These are phyloP conservation scores for Brenthis hecate DNA, from an alignment of 2,888 invertebrate genomes.

Conservation along the genomic window DNA sequence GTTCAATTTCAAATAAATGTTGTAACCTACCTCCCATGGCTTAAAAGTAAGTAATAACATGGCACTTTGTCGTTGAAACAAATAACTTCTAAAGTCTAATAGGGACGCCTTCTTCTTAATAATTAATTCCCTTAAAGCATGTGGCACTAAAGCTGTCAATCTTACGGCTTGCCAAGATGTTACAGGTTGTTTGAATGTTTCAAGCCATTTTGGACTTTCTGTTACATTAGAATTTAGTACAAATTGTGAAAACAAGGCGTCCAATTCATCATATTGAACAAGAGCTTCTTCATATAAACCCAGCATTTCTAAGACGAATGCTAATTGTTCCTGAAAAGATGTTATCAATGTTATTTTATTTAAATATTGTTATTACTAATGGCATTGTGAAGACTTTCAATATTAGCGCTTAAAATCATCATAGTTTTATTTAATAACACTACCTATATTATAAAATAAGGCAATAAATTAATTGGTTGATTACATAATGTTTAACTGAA, in stretches of 20 bases:
- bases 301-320: conserved; percentile 96
- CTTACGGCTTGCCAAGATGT: conserved; percentile 93
- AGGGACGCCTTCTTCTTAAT: conserved; percentile 85
- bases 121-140: conserved; percentile 76
- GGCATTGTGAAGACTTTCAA: too few relatives aligned
- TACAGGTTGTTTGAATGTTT: conserved; percentile 89
- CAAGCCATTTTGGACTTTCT: conserved; percentile 93
- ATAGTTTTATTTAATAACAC: too few relatives aligned
- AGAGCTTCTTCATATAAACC: conserved; percentile 96
- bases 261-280: conserved; percentile 98
- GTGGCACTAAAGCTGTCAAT: conserved; percentile 83
- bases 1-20: conserved; percentile 32
- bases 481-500: not conserved
- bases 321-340: conserved; percentile 92
- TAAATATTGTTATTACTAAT: conserved; percentile 1
- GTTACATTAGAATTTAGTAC: conserved; percentile 95
- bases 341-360: not conserved
- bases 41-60: conserved; percentile 88
- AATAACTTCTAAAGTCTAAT: conserved; percentile 95
- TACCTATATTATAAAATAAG: not conserved
- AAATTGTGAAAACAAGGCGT: conserved; percentile 98
- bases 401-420: too few relatives aligned
- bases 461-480: not conserved
- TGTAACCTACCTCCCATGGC: conserved; percentile 88
- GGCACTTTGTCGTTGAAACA: conserved; percentile 95